Percentiles rank a stretch among this genome's conserved stretches.
These are phyloP conservation scores for Oligia fasciuncula DNA, from an alignment of 2,888 invertebrate genomes.

Conservation along the genomic window DNA sequence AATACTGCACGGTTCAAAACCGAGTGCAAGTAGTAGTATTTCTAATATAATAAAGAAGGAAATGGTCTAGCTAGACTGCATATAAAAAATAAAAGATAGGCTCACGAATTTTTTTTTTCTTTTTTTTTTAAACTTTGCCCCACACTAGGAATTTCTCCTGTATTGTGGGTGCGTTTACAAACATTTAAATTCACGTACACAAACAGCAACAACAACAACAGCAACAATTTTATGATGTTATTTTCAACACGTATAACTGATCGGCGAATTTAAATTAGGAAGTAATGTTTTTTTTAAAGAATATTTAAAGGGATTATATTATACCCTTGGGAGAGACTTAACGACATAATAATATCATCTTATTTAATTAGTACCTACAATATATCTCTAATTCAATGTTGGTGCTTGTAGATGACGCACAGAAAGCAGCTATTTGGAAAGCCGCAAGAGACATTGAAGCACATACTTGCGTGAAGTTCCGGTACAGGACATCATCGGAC, in stretches of 20 bases:
- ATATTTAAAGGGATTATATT: too few relatives aligned
- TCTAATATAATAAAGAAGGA: not conserved
- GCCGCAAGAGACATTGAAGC: constrained; percentile 82
- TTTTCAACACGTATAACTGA: not conserved
- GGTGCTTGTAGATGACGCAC: constrained; percentile 74
- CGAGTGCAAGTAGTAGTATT: not conserved
- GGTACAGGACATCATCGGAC: constrained; percentile 78
- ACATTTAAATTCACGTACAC: too few relatives aligned
- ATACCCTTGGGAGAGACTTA: not conserved
- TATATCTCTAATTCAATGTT: not conserved
- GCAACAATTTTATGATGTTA: not conserved
- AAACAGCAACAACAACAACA: too few relatives aligned
- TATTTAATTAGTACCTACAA: not conserved
- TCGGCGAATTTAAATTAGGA: not conserved
- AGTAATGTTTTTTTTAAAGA: not conserved
- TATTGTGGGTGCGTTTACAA: too few relatives aligned
- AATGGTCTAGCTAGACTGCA: not conserved
- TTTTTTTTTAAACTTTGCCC: too few relatives aligned
- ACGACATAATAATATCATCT: not conserved
- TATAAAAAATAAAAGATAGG: not conserved
- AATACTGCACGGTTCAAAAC: not conserved
- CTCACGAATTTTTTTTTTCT: not conserved
- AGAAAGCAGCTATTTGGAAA: constrained; percentile 79
- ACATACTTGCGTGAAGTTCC: constrained; percentile 83
- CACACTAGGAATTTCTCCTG: too few relatives aligned